phyloP scores from a whole-genome alignment of 2,797 vertebrate genomes.

The Mastacembelus armatus region DNA sequence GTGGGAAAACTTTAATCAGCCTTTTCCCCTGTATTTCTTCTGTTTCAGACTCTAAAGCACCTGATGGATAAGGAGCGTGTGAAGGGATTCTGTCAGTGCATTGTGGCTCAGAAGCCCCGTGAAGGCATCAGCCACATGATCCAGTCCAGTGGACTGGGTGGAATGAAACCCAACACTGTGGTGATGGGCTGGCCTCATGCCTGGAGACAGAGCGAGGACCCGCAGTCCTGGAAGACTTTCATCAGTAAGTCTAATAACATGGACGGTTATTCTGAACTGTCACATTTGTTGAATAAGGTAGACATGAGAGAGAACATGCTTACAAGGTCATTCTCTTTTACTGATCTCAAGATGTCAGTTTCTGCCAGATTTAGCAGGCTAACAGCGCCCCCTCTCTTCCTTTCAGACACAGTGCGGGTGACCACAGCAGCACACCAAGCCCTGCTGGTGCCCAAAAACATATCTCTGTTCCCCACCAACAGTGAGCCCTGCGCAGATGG shows the following conservation, averaged over 20 bases:
- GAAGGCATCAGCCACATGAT: slow-evolving; percentile 95
- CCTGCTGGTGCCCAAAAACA: slow-evolving; percentile 92
- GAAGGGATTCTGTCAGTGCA: slow-evolving; percentile 93
- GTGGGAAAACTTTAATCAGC: not conserved
- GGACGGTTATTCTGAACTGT: not conserved
- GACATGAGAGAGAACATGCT: not conserved
- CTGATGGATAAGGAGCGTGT: slow-evolving; percentile 93
- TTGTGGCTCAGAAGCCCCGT: slow-evolving; percentile 89
- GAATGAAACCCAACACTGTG: slow-evolving; percentile 93
- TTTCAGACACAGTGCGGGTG: slow-evolving; percentile 89
- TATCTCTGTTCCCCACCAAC: slow-evolving; percentile 91
- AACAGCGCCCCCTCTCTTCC: slow-evolving; percentile 39
- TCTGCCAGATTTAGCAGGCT: not conserved
- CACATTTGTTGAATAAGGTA: not conserved
- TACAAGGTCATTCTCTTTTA: too few species aligned
- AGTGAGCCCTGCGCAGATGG: slow-evolving; percentile 89
- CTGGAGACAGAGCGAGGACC: slow-evolving; percentile 94
- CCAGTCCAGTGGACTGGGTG: slow-evolving; percentile 92
- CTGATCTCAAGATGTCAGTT: too few species aligned
- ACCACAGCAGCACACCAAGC: slow-evolving; percentile 91
- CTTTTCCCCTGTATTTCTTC: not conserved
- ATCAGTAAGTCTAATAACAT: slow-evolving; percentile 83
- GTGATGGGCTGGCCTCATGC: slow-evolving; percentile 94
- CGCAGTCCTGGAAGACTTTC: slow-evolving; percentile 93
- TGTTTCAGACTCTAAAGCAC: slow-evolving; percentile 87